These are phyloP conservation scores for Atherinomorus stipes DNA, from an alignment of 2,113 vertebrate genomes.

Conservation along the genomic window DNA sequence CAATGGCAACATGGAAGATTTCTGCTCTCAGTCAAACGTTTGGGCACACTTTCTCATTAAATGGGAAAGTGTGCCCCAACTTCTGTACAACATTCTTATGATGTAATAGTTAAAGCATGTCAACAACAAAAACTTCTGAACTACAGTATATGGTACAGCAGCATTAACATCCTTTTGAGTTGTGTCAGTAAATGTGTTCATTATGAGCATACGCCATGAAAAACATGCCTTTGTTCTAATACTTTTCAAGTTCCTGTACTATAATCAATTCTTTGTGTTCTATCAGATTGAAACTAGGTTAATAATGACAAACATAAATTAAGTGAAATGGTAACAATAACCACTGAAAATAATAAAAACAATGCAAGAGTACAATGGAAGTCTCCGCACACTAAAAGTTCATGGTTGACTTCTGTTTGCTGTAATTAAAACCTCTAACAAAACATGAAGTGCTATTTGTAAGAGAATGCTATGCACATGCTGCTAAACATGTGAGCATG, in stretches of 20 bases:
- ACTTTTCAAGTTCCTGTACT: background rate
- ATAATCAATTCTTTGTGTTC: too few species aligned
- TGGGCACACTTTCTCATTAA: too few species aligned
- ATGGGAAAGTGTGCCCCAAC: too few species aligned
- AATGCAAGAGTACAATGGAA: background rate
- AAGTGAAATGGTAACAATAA: background rate
- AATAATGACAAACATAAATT: background rate
- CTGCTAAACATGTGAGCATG: conserved; percentile 33
- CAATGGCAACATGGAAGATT: background rate
- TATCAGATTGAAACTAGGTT: background rate
- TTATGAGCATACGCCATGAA: background rate
- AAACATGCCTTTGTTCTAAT: background rate
- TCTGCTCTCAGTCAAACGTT: too few species aligned
- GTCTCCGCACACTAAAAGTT: background rate
- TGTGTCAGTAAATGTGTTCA: too few species aligned
- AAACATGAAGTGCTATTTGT: conserved; percentile 26
- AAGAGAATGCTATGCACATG: conserved; percentile 17
- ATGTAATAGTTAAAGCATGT: background rate
- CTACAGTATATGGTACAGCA: background rate
- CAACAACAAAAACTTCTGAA: background rate
- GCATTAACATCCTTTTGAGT: background rate
- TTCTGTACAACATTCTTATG: background rate
- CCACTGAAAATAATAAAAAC: background rate
- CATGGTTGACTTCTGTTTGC: too few species aligned
- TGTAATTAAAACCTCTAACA: conserved; percentile 8